Evolutionary conservation across 1,140 invertebrate species (phyloP).

Genomic region (Ostrea denselamellosa): DNA sequence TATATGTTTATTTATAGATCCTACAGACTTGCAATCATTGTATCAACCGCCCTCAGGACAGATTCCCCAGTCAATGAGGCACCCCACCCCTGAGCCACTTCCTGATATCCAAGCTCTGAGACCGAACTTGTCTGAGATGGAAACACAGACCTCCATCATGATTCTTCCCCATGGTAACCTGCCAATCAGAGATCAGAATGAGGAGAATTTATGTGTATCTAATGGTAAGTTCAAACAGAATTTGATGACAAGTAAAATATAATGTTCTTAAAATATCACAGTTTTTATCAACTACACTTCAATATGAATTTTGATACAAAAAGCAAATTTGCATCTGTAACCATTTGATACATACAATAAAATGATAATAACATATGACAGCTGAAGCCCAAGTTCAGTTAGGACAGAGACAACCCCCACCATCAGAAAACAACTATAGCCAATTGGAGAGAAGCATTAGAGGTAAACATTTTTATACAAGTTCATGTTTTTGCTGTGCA

Average conservation of each 20-base stretch:
- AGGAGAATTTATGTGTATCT: slow-evolving; percentile 6
- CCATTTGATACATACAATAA: too few species aligned
- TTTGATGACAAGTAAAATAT: not conserved
- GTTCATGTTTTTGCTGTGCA: not conserved
- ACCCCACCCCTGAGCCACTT: slow-evolving; percentile 31
- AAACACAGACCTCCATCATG: slow-evolving; percentile 41
- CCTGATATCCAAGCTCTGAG: not conserved
- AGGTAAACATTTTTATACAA: not conserved
- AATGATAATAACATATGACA: not conserved
- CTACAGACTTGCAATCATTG: not conserved
- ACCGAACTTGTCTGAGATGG: slow-evolving; percentile 21
- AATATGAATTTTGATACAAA: too few species aligned
- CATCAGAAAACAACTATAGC: slow-evolving; percentile 14
- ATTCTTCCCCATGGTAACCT: not conserved
- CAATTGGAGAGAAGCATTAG: not conserved
- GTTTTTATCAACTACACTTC: too few species aligned
- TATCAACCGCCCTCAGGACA: not conserved
- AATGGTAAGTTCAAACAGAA: not conserved
- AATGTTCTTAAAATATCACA: too few species aligned
- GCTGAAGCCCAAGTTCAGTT: slow-evolving; percentile 9
- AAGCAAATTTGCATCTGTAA: too few species aligned
- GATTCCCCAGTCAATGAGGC: not conserved
- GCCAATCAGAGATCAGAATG: not conserved
- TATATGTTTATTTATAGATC: not conserved
- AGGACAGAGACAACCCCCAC: not conserved